Evolutionary conservation across 2,888 invertebrate genomes (phyloP).

Genomic region (Lathronympha strigana): DNA sequence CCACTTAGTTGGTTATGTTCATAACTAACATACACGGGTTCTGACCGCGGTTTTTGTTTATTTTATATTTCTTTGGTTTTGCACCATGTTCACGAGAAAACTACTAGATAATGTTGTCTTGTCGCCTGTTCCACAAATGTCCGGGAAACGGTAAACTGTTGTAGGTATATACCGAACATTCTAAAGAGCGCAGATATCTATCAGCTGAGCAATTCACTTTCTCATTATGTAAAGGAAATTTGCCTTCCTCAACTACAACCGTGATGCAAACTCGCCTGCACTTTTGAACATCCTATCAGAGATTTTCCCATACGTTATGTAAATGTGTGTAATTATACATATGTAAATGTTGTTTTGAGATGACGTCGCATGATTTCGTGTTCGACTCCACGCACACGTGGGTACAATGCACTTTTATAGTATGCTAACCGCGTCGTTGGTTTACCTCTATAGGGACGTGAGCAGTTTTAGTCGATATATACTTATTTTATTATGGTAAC

Average conservation of each 20-base stretch:
- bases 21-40: too few relatives aligned
- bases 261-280: slow-evolving; percentile 12
- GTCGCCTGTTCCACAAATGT: neutral
- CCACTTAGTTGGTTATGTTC: too few relatives aligned
- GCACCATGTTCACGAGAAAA: too few relatives aligned
- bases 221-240: slow-evolving; percentile 29
- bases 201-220: slow-evolving; percentile 8
- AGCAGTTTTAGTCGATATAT: slow-evolving; percentile 15
- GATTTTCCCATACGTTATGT: slow-evolving; percentile 38
- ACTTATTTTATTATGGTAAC: neutral
- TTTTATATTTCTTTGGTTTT: too few relatives aligned
- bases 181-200: neutral
- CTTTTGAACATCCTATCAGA: slow-evolving; percentile 26
- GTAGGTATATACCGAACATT: too few relatives aligned
- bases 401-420: slow-evolving; percentile 79
- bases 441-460: slow-evolving; percentile 59
- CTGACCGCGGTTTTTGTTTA: too few relatives aligned
- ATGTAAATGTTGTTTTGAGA: slow-evolving; percentile 52
- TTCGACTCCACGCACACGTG: slow-evolving; percentile 46
- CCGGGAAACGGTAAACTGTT: too few relatives aligned
- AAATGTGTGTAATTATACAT: slow-evolving; percentile 34
- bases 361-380: slow-evolving; percentile 55
- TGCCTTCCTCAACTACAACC: neutral
- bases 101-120: too few relatives aligned
- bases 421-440: slow-evolving; percentile 65